Base-by-base conservation (phyloP, 2,888 invertebrate genomes). In the Hypomecis punctinalis region DNA sequence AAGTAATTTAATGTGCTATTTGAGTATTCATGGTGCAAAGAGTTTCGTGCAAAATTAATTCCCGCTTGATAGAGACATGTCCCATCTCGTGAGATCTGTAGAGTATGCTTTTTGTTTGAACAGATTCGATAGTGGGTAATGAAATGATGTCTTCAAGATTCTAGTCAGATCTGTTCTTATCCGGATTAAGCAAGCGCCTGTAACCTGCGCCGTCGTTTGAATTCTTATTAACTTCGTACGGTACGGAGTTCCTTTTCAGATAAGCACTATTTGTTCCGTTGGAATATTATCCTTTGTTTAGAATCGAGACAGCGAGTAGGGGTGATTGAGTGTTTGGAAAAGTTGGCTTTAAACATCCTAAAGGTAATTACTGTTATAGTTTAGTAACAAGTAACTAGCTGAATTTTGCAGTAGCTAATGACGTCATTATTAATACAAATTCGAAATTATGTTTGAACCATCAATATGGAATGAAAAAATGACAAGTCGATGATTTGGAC, bases 161-260 rank as follows among this genome's bases (percentile, higher is more conserved):
- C 82, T 71, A 75, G 79, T 68, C 74, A 77, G 64, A 55, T 59
- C 55, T 39, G 33, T 52, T 55, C 83, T 86, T 86, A 86, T 87
- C 84, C 82, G 79, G 84, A 86, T 85, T 80, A 83, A 76, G 79
- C 73, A 72, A 86, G 83, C 80, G 81, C 80, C 74, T 89, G 88
- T 89, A 88, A 89, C 87, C 84, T 81, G 83, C 76, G 79, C 79
- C 78, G 76, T 79, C 76, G 78, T 84, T 84, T 82, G 82, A 78
- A 87, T 86, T 85, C 80, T 82, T 83, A 82, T 81, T 81, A 82
- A 73, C 69, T 71, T 70, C 74, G 71, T 76, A 71, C 76, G 74
- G 72, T 71, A 74, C 68, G 76, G 73, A 72, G 74, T 77, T 76
- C 75, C 72, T 77, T 80, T 74, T 74, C 66, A 82, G 83, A 86